Evolutionary conservation across 2,113 vertebrate species (phyloP).

Genomic region (Trematocara marginatum): DNA sequence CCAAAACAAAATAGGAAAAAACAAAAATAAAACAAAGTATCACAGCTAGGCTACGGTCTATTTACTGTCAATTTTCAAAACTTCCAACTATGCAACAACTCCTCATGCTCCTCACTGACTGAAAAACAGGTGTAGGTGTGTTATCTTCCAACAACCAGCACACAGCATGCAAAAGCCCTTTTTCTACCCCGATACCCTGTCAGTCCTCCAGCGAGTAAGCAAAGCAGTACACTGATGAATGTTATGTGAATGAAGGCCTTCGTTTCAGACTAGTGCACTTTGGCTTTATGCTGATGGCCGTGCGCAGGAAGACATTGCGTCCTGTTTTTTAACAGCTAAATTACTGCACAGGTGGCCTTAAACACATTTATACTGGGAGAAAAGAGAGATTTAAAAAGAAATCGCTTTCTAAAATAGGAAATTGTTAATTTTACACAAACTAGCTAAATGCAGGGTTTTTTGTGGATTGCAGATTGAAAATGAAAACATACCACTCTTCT

Average conservation of each 20-base stretch:
- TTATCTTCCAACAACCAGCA: background rate
- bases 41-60: background rate
- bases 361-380: background rate
- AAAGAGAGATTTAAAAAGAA: background rate
- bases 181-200: background rate
- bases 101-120: background rate
- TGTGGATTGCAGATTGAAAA: background rate
- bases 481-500: slow-evolving; percentile 22
- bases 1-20: background rate
- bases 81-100: background rate
- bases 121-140: background rate
- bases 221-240: background rate
- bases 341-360: background rate
- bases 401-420: background rate
- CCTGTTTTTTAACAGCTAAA: background rate
- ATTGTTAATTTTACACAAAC: background rate
- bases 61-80: background rate
- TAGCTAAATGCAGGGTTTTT: background rate
- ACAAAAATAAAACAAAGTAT: background rate
- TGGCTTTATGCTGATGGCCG: background rate
- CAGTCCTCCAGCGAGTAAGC: background rate
- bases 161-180: background rate
- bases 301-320: background rate
- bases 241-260: background rate
- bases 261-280: background rate